These are phyloP conservation scores for Strigamia crassipes DNA, from an alignment of 2,888 invertebrate species.

Conservation along the genomic window DNA sequence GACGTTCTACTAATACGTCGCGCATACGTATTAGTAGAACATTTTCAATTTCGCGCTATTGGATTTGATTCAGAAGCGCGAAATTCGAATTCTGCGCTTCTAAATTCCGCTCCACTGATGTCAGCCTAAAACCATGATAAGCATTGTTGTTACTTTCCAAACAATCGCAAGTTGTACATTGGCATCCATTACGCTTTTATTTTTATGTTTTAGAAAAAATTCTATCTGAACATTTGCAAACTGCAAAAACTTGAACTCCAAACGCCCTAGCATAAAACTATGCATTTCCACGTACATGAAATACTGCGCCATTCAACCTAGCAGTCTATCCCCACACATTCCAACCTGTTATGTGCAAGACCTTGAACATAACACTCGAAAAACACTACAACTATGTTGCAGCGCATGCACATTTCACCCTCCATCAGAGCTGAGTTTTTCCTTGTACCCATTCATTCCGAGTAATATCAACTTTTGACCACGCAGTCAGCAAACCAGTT, in stretches of 20 bases:
- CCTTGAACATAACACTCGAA: constrained; percentile 11
- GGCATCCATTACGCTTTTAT: too few species aligned
- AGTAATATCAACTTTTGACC: constrained; percentile 16
- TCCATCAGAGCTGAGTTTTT: constrained; percentile 12
- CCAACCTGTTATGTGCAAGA: not conserved
- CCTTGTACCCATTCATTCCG: not conserved
- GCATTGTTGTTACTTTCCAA: too few species aligned
- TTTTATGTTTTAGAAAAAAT: too few species aligned
- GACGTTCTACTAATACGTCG: too few species aligned
- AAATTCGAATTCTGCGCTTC: too few species aligned
- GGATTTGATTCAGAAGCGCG: too few species aligned
- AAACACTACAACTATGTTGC: constrained; percentile 21
- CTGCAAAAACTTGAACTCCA: not conserved
- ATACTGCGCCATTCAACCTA: not conserved
- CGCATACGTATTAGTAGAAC: too few species aligned
- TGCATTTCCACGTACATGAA: not conserved
- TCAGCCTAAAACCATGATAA: too few species aligned
- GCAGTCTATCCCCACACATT: not conserved
- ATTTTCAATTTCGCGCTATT: too few species aligned
- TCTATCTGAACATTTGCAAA: not conserved
- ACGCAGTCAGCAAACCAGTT: constrained; percentile 5
- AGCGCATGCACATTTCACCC: constrained; percentile 16
- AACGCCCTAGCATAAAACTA: not conserved
- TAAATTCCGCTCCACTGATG: too few species aligned
- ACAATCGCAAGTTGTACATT: too few species aligned